Percentiles rank a stretch among this genome's conserved stretches.
These are phyloP conservation scores for Catocala nupta DNA, from an alignment of 2,888 invertebrate genomes.

Conservation along the genomic window DNA sequence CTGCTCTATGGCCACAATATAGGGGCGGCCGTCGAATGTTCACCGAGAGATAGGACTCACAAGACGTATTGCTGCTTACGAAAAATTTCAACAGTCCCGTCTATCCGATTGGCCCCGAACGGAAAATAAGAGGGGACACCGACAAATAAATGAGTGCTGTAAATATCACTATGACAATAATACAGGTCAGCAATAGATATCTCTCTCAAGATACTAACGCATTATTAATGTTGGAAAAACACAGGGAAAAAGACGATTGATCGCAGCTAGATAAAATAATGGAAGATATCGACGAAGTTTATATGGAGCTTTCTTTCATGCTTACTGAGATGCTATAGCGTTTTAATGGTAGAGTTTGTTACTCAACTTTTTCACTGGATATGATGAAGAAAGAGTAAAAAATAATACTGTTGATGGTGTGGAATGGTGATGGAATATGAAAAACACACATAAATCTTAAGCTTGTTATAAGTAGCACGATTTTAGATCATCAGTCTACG, in stretches of 20 bases:
- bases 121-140: conserved; percentile 87
- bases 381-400: conserved; percentile 37
- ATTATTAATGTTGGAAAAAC: conserved; percentile 85
- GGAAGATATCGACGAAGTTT: conserved; percentile 69
- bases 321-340: conserved; percentile 40
- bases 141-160: conserved; percentile 85
- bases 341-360: conserved; percentile 31
- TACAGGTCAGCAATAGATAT: conserved; percentile 88
- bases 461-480: background rate
- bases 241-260: conserved; percentile 81
- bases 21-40: conserved; percentile 85
- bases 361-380: conserved; percentile 42
- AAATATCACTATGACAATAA: conserved; percentile 87
- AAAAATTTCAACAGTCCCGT: conserved; percentile 86
- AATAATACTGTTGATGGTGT: conserved; percentile 28
- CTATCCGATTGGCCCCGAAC: conserved; percentile 86
- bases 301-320: conserved; percentile 55
- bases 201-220: conserved; percentile 78
- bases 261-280: conserved; percentile 73
- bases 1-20: conserved; percentile 69
- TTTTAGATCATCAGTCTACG: too few relatives aligned
- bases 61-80: conserved; percentile 88
- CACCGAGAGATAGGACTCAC: conserved; percentile 85
- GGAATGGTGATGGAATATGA: conserved; percentile 9
- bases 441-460: conserved; percentile 19